Percentiles rank a stretch among this genome's conserved stretches.
These are phyloP conservation scores for Campaea margaritaria DNA, from an alignment of 2,888 invertebrate genomes.

Conservation along the genomic window DNA sequence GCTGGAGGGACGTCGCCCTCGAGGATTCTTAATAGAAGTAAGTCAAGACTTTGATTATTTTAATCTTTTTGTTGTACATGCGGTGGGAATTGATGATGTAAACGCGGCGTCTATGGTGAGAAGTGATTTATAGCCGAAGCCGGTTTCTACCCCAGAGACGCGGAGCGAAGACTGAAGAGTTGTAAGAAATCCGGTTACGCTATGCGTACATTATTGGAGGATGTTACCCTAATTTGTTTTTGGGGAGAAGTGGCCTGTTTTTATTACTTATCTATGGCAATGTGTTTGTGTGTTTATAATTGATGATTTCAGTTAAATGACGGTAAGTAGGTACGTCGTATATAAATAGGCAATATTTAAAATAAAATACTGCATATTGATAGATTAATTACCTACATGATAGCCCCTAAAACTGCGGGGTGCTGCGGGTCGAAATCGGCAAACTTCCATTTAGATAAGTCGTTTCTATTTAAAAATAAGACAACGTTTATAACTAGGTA, in stretches of 20 bases:
- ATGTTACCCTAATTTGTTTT: slow-evolving; percentile 14
- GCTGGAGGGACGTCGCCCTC: slow-evolving; percentile 82
- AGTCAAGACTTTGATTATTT: slow-evolving; percentile 55
- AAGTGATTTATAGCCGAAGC: slow-evolving; percentile 47
- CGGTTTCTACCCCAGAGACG: slow-evolving; percentile 57
- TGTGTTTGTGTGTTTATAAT: neutral
- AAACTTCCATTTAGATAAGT: no score
- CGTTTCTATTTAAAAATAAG: no score
- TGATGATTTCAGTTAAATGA: neutral
- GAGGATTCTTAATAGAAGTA: slow-evolving; percentile 76
- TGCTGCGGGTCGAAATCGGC: no score
- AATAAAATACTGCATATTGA: no score
- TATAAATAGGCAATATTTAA: no score
- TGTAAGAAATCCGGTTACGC: slow-evolving; percentile 59
- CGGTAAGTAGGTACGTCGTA: neutral
- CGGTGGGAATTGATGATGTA: slow-evolving; percentile 34
- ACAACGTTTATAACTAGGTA: no score
- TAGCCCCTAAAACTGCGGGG: no score
- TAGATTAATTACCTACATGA: no score
- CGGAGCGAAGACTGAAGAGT: slow-evolving; percentile 43
- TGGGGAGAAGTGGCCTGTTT: neutral
- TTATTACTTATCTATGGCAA: neutral
- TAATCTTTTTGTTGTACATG: slow-evolving; percentile 51
- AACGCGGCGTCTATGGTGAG: slow-evolving; percentile 37
- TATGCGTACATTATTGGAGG: slow-evolving; percentile 5